A percentile compares a stretch with the other conserved stretches of the same genome.
phyloP scores from a whole-genome alignment of 2,113 vertebrate genomes.

The Tiliqua scincoides region DNA sequence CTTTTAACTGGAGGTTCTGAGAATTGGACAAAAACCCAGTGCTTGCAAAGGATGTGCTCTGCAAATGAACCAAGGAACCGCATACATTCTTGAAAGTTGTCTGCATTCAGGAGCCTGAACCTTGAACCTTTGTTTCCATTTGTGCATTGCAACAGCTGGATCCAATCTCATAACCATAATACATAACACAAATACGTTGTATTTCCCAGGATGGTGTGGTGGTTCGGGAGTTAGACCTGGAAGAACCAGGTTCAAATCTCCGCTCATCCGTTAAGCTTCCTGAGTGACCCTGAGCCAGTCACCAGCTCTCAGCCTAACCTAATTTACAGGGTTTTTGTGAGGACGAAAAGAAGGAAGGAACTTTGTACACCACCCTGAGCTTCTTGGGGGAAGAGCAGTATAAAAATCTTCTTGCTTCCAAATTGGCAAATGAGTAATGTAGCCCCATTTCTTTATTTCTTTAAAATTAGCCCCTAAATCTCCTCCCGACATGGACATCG shows the following conservation, averaged over 20 bases:
- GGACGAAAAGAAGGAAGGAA: no score
- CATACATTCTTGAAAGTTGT: no score
- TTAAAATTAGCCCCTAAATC: conserved; percentile 85
- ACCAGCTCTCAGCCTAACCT: no score
- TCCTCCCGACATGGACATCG: conserved; percentile 90
- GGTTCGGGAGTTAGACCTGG: no score
- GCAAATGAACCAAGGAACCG: background rate
- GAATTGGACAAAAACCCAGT: background rate
- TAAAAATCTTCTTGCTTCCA: background rate
- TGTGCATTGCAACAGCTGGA: background rate
- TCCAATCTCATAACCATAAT: background rate
- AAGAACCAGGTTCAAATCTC: no score
- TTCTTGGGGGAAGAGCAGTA: no score
- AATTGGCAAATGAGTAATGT: conserved; percentile 21
- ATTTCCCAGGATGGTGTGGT: background rate
- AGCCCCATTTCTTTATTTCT: conserved; percentile 36
- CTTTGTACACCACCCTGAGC: no score
- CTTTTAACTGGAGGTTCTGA: background rate
- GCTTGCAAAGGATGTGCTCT: background rate
- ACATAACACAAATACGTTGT: background rate
- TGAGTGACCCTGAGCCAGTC: no score
- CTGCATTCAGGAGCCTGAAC: background rate
- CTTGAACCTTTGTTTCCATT: background rate
- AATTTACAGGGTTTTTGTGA: no score
- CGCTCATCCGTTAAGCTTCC: no score